phyloP scores from a whole-genome alignment of 2,113 vertebrate genomes.

The Anarhynchus alexandrinus region DNA sequence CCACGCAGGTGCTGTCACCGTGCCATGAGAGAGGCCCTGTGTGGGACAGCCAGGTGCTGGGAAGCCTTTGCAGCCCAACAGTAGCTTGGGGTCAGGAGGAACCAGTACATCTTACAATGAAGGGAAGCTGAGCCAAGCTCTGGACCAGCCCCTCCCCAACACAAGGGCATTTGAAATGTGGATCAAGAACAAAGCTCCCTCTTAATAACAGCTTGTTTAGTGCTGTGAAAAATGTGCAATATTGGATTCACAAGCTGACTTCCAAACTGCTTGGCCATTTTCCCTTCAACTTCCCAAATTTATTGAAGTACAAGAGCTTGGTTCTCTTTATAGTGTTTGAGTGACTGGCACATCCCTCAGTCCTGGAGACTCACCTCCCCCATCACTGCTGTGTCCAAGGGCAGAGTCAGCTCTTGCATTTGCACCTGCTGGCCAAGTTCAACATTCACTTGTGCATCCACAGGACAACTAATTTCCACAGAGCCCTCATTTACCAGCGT shows the following conservation, averaged over 20 bases:
- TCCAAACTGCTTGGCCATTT: slow-evolving; percentile 28
- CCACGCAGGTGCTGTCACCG: not conserved
- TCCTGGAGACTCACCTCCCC: not conserved
- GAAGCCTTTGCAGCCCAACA: not conserved
- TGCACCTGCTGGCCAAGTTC: rapidly evolving
- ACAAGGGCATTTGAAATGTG: not conserved
- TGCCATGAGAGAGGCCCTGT: not conserved
- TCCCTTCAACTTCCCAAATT: slow-evolving; percentile 27
- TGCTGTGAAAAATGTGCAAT: not conserved
- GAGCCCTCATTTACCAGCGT: not conserved
- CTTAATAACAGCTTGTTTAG: not conserved
- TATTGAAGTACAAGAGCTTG: not conserved
- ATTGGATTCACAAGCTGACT: not conserved
- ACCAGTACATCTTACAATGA: not conserved
- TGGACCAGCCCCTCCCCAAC: not conserved
- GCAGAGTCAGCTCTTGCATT: not conserved
- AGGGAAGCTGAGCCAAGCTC: slow-evolving; percentile 16
- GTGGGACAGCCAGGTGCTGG: not conserved
- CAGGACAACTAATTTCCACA: not conserved
- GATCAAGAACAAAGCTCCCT: slow-evolving; percentile 35
- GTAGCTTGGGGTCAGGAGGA: not conserved
- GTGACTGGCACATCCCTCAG: not conserved
- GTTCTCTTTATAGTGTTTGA: not conserved
- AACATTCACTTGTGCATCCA: not conserved
- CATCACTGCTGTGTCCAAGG: not conserved